phyloP scores from a whole-genome alignment of 2,888 invertebrate species.

The Drymonia ruficornis region DNA sequence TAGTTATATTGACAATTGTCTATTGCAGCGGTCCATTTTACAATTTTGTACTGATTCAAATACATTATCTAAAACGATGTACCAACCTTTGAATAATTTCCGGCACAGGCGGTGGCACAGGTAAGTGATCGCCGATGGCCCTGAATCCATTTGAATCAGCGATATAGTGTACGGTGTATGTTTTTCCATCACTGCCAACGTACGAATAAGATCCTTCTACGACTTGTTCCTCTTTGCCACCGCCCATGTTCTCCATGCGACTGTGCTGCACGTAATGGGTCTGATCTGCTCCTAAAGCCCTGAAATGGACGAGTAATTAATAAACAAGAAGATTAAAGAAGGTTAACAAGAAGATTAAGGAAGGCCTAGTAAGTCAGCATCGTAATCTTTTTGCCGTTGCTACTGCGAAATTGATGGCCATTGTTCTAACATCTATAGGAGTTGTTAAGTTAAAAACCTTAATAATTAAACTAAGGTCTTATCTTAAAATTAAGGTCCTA shows the following conservation, averaged over 20 bases:
- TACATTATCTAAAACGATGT: too few species aligned
- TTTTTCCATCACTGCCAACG: conserved; percentile 86
- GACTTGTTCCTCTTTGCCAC: conserved; percentile 85
- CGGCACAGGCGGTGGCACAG: conserved; percentile 90
- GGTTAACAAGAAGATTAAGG: neutral
- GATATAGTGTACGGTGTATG: conserved; percentile 87
- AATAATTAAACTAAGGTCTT: too few species aligned
- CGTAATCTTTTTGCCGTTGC: too few species aligned
- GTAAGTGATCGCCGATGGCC: conserved; percentile 90
- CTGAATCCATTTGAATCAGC: conserved; percentile 92
- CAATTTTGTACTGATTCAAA: too few species aligned
- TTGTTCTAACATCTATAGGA: too few species aligned
- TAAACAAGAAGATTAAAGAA: neutral
- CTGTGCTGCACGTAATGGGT: conserved; percentile 83
- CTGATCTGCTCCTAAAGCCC: conserved; percentile 81
- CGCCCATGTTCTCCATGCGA: conserved; percentile 83
- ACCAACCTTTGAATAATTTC: conserved; percentile 86
- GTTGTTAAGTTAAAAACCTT: too few species aligned
- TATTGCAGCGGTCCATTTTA: too few species aligned
- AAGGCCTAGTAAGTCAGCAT: neutral
- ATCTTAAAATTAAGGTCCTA: too few species aligned
- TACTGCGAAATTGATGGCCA: too few species aligned
- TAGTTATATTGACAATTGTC: neutral
- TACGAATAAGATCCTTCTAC: conserved; percentile 87
- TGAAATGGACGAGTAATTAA: conserved; percentile 33